phyloP scores from a whole-genome alignment of 2,797 vertebrate genomes.

The Squalus acanthias region DNA sequence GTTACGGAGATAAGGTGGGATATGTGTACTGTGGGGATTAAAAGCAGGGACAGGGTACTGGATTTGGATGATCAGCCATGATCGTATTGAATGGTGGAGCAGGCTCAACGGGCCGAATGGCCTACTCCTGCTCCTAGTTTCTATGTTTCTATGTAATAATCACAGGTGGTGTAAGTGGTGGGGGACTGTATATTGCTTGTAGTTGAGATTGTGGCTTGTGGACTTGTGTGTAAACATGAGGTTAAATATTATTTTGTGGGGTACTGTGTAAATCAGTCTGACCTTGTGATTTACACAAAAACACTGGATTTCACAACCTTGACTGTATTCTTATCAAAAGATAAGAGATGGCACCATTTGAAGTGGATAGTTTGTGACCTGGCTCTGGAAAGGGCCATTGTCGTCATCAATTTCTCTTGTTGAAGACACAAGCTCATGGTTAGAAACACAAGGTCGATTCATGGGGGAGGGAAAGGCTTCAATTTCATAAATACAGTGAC shows the following conservation, averaged over 20 bases:
- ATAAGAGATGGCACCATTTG: neutral
- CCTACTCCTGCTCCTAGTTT: too few relatives aligned
- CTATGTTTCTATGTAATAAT: too few relatives aligned
- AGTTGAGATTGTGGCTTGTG: neutral
- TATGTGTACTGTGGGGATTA: too few relatives aligned
- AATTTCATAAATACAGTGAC: neutral
- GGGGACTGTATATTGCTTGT: neutral
- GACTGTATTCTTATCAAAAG: neutral
- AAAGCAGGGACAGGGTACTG: too few relatives aligned
- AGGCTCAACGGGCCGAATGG: too few relatives aligned
- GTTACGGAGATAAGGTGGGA: too few relatives aligned
- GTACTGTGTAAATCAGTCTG: neutral
- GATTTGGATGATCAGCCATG: too few relatives aligned
- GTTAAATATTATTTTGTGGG: constrained; percentile 25
- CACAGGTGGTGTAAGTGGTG: neutral
- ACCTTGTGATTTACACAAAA: neutral
- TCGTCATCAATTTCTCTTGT: neutral
- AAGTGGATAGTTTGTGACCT: neutral
- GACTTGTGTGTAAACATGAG: neutral
- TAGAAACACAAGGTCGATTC: neutral
- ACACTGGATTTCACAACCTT: neutral
- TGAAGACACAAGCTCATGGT: neutral
- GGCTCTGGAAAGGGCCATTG: neutral
- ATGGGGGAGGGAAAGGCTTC: neutral
- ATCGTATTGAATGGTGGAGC: too few relatives aligned